Conservation (phyloP, 2,888 invertebrate genomes). For the Ceramica pisi region DNA sequence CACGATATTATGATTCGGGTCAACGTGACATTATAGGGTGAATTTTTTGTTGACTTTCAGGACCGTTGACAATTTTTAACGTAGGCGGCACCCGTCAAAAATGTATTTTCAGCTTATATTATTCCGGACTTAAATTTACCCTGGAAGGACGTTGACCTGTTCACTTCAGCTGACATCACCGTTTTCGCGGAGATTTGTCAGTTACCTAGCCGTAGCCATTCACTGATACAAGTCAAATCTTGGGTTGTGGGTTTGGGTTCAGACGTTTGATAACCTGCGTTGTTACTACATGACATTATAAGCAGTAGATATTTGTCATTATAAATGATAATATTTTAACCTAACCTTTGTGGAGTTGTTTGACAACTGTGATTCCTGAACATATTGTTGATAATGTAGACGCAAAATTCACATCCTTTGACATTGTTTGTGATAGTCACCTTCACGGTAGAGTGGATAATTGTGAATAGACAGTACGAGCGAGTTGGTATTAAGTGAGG, state of each 20-base stretch:
- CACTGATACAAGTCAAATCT: conserved; percentile 26
- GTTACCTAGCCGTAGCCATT: conserved; percentile 12
- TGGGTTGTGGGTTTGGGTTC: conserved; percentile 34
- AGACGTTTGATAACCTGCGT: conserved; percentile 51
- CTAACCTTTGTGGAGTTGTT: conserved; percentile 34
- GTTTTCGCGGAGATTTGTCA: conserved; percentile 30
- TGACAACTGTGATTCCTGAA: conserved; percentile 44
- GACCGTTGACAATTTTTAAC: conserved; percentile 13
- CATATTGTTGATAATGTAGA: conserved; percentile 25
- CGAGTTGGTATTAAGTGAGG: conserved; percentile 28
- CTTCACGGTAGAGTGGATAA: conserved; percentile 55
- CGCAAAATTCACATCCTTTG: conserved; percentile 45
- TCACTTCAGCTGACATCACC: conserved; percentile 48
- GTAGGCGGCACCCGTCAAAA: conserved; percentile 22
- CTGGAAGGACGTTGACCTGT: conserved; percentile 60
- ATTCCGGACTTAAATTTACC: conserved; percentile 30
- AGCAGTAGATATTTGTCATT: conserved; percentile 15
- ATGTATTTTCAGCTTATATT: conserved; percentile 40
- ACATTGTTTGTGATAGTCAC: conserved; percentile 40
- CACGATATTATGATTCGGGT: conserved; percentile 59
- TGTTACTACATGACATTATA: conserved; percentile 32
- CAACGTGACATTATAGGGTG: conserved; percentile 52
- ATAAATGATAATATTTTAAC: conserved; percentile 18
- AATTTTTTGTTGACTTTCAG: conserved; percentile 43
- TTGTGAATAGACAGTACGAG: conserved; percentile 54